phyloP scores from a whole-genome alignment of 1,140 invertebrate genomes.

The Trachelipus rathkii region DNA sequence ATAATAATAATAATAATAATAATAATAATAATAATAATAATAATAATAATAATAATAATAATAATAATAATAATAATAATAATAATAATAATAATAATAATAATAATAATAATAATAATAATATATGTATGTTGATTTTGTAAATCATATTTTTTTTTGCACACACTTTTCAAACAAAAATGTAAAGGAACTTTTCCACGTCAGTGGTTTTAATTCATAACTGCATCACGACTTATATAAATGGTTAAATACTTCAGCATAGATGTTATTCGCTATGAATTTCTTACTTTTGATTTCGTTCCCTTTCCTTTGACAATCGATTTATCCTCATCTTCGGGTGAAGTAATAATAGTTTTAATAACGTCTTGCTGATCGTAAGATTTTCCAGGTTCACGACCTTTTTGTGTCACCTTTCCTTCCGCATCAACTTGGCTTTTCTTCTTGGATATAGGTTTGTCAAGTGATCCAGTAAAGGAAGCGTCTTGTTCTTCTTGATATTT shows the following conservation, averaged over 20 bases:
- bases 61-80: no score
- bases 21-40: no score
- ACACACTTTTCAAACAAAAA: no score
- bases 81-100: no score
- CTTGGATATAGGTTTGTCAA: background rate
- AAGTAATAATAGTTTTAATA: background rate
- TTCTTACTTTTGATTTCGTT: background rate
- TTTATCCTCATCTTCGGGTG: constrained; percentile 4
- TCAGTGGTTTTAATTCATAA: background rate
- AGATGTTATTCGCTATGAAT: background rate
- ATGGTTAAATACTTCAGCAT: constrained; percentile 1
- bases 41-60: no score
- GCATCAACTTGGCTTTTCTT: background rate
- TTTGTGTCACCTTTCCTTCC: background rate
- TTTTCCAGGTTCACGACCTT: background rate
- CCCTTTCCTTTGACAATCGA: background rate
- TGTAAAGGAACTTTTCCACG: no score
- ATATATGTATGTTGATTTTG: no score
- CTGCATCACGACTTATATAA: background rate
- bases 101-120: no score
- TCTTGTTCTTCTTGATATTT: background rate
- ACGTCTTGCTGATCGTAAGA: background rate
- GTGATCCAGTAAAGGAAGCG: background rate
- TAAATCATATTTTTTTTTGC: no score
- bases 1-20: no score